Conservation (phyloP, 1,140 invertebrate species). For the Diplogasteroides magnus region DNA sequence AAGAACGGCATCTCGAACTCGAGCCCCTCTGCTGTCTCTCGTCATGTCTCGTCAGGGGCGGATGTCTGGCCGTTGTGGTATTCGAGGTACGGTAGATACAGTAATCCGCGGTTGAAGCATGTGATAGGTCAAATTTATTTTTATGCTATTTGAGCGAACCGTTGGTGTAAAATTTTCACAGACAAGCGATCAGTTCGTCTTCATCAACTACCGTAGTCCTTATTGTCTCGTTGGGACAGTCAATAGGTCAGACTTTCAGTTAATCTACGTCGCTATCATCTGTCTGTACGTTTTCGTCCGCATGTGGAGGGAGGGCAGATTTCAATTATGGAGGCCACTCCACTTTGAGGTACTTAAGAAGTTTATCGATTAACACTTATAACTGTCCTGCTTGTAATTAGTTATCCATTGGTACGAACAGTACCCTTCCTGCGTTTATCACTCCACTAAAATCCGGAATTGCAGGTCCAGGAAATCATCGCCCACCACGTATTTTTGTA, state of each 20-base stretch:
- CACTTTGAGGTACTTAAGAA: constrained; percentile 2
- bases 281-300: constrained; percentile 1
- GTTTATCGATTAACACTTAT: too few relatives aligned
- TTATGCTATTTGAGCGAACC: too few relatives aligned
- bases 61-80: constrained; percentile 31
- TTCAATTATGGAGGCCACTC: constrained; percentile 24
- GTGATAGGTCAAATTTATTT: too few relatives aligned
- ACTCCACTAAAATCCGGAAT: too few relatives aligned
- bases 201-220: not conserved
- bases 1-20: constrained; percentile 33
- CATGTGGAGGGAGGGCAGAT: constrained; percentile 23
- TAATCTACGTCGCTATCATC: not conserved
- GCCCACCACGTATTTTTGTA: constrained; percentile 29
- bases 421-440: constrained; percentile 3
- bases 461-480: constrained; percentile 28
- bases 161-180: too few relatives aligned
- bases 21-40: constrained; percentile 37
- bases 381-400: too few relatives aligned
- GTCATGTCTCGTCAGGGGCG: constrained; percentile 33
- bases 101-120: too few relatives aligned
- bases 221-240: too few relatives aligned
- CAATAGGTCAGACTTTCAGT: too few relatives aligned
- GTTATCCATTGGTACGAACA: not conserved
- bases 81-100: too few relatives aligned
- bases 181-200: too few relatives aligned